A percentile compares a stretch with the other conserved stretches of the same genome.
These are phyloP conservation scores for Zaprionus lachaisei DNA, from an alignment of 1,140 invertebrate species.

Conservation along the genomic window DNA sequence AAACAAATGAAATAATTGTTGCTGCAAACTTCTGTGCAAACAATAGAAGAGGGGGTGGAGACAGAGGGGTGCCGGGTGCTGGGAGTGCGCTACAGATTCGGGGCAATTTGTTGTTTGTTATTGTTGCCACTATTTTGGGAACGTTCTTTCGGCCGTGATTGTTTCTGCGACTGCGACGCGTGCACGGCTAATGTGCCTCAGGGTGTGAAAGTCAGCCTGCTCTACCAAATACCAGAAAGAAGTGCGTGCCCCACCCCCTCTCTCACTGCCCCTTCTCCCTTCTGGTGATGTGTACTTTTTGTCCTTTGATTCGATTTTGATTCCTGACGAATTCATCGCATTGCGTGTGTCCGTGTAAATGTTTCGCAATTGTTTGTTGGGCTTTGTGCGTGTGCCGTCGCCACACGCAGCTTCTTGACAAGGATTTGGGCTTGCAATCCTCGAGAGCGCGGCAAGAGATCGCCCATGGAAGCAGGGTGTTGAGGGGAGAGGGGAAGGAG, in stretches of 20 bases:
- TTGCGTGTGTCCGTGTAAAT: constrained; percentile 74
- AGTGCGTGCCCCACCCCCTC: not conserved
- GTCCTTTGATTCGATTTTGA: constrained; percentile 76
- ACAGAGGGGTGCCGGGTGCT: not conserved
- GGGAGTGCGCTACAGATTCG: constrained; percentile 52
- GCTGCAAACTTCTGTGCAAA: constrained; percentile 75
- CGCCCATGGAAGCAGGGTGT: constrained; percentile 33
- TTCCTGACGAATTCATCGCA: constrained; percentile 75
- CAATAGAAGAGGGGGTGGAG: constrained; percentile 15
- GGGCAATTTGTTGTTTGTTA: constrained; percentile 79
- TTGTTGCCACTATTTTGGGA: constrained; percentile 69
- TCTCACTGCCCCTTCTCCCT: not conserved
- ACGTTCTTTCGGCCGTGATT: constrained; percentile 57
- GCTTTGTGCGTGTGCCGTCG: constrained; percentile 64
- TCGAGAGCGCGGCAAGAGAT: not conserved
- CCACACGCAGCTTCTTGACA: constrained; percentile 55
- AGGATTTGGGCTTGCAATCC: constrained; percentile 33
- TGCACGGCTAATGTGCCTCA: constrained; percentile 71
- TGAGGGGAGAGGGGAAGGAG: not conserved
- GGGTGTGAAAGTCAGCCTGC: constrained; percentile 74
- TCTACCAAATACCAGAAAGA: not conserved
- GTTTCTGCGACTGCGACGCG: constrained; percentile 65
- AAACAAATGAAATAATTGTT: constrained; percentile 83
- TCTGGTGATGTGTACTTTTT: constrained; percentile 47
- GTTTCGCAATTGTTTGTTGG: constrained; percentile 81